Evolutionary conservation across 2,113 vertebrate species (phyloP).

Genomic region (Merops nubicus): DNA sequence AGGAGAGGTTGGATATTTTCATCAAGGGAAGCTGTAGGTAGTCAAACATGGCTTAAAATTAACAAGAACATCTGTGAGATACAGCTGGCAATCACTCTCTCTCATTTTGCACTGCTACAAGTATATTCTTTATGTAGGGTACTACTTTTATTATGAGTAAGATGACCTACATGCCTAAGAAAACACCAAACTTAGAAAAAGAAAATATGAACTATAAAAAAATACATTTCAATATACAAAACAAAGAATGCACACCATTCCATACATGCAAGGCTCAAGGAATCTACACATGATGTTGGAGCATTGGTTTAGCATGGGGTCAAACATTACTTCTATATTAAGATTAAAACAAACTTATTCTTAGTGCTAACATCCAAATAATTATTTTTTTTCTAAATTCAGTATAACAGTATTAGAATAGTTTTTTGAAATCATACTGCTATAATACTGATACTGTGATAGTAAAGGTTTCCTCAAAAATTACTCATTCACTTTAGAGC

Average conservation of each 20-base stretch:
- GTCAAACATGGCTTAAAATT: not conserved
- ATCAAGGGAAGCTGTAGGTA: not conserved
- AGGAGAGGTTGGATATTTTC: fast-evolving
- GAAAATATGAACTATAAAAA: not conserved
- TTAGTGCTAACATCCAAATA: not conserved
- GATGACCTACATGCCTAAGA: not conserved
- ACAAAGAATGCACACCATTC: not conserved
- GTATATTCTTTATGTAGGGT: not conserved
- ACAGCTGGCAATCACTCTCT: not conserved
- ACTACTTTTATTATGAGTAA: no score
- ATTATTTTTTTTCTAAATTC: no score
- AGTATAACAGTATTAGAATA: not conserved
- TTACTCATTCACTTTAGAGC: not conserved
- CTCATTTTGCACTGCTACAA: not conserved
- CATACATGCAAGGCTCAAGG: not conserved
- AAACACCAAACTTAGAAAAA: not conserved
- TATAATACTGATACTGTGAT: not conserved
- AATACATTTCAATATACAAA: not conserved
- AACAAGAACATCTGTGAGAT: not conserved
- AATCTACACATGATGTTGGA: not conserved
- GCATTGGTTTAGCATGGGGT: not conserved
- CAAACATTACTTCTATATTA: not conserved
- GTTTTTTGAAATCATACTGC: not conserved
- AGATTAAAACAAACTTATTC: not conserved
- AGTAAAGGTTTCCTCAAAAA: not conserved